Base-by-base conservation (phyloP, 2,888 invertebrate species). In the Lycaena phlaeas region DNA sequence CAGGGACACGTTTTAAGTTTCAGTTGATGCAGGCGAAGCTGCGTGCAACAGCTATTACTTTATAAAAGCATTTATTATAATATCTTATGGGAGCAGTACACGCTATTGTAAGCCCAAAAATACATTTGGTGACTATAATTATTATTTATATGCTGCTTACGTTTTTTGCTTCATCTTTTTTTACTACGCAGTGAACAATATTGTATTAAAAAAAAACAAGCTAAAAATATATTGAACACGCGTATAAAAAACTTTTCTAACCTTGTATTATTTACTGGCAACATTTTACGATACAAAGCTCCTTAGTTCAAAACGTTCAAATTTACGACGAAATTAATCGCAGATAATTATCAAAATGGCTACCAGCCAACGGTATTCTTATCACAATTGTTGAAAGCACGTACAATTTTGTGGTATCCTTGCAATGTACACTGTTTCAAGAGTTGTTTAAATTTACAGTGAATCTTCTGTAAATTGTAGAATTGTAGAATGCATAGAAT, bases 321-420 rank as follows among this genome's bases (percentile, higher is more conserved):
- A 22, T 26, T 27, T 12, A 40, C 15, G 27, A 27, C 27, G n/a
- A 43, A 43, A 42, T 44, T 50, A 50, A 46, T 46, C 42, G 40
- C 30, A 42, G 40, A 44, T 40, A 42, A 43, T 43, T 44, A 41
- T 44, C 45, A 25, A 28, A 11, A 38, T 50, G 50, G 50, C 40
- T 27, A 12, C 14, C 30, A 22, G 40, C 48, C 46, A 46, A 38
- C 30, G 27, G 26, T 37, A 27, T 40, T 38, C 38, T 40, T 42
- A 17, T 38, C 38, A 36, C 38, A 40, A 36, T 27, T 41, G 34
- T 34, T 18, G 18, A 22, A 34, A 34, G 11, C 22, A 12, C 34
- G 11, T 22, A 18, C 18, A 18, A 22, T 34, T 34, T 34, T 22
- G 22, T 22, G 9, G n/a, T 11, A 27, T 14, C 26, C 37, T 22